Evolutionary conservation across 2,888 invertebrate species (phyloP).

Genomic region (Rhagonycha lutea): DNA sequence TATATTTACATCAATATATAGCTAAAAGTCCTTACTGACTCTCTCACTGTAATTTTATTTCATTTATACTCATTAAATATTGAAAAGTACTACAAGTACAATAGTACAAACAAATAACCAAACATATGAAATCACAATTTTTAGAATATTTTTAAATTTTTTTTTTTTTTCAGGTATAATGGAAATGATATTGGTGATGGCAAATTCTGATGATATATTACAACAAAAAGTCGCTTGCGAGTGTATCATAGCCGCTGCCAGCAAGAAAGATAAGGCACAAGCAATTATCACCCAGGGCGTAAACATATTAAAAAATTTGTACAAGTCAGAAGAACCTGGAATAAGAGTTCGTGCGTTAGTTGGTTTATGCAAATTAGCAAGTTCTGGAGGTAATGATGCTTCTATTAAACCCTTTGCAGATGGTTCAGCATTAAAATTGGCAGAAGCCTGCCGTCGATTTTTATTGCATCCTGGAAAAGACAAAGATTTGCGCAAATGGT

Average conservation of each 20-base stretch:
- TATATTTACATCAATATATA: too few species aligned
- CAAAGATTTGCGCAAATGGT: constrained; percentile 91
- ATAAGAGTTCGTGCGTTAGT: constrained; percentile 88
- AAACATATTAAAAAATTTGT: constrained; percentile 91
- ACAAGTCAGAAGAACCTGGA: constrained; percentile 86
- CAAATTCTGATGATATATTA: constrained; percentile 85
- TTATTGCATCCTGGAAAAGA: constrained; percentile 86
- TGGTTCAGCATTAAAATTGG: constrained; percentile 88
- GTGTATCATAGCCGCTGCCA: constrained; percentile 93
- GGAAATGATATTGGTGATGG: constrained; percentile 97
- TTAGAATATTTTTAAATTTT: not conserved
- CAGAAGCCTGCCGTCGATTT: constrained; percentile 92
- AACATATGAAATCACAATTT: too few species aligned
- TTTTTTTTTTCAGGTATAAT: constrained; percentile 60
- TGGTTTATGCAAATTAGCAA: constrained; percentile 94
- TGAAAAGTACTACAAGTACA: too few species aligned
- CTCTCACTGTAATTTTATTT: not conserved
- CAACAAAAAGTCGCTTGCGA: constrained; percentile 95
- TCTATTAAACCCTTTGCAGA: constrained; percentile 94
- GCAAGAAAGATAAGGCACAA: constrained; percentile 95
- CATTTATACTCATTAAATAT: not conserved
- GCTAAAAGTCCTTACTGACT: too few species aligned
- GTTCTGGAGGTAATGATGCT: constrained; percentile 93
- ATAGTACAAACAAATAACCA: too few species aligned
- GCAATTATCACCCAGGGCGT: constrained; percentile 83